Base-by-base conservation (phyloP, 2,888 invertebrate species). In the Erebia aethiops region DNA sequence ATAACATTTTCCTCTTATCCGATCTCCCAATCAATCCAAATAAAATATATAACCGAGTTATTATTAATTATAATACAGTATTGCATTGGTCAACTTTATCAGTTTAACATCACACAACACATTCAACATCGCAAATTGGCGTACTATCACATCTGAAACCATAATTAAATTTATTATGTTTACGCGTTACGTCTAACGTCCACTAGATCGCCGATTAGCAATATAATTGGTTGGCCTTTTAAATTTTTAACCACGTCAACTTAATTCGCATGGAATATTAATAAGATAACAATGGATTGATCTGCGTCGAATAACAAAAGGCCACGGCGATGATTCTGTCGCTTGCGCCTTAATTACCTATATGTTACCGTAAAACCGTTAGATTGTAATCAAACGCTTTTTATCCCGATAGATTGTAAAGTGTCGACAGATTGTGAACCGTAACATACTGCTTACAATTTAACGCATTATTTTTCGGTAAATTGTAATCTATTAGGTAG, bases 91-190 rank as follows among this genome's bases (percentile, higher is more conserved):
- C 49, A 46, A n/a, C n/a, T n/a, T n/a, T n/a, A n/a, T n/a, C n/a
- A 62, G 41, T 61, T 11, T 14, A 21, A 49, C 18, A 61, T 61
- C 61, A 62, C 62, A 62, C 49, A 62, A 61, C 21, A 43, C 43
- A 10, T 18, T 46, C 5, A 43, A 21, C 21, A 62, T 49, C 21
- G 49, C 49, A 49, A 61, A 61, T 46, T 61, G 61, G 46, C 61
- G 60, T 61, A 62, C 18, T 49, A 49, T 61, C 49, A 62, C 49
- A 62, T 49, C 62, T 62, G 14, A 46, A 18, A 61, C 43, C 16
- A 61, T 16, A 16, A 16, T 46, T 46, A 46, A n/a, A n/a, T n/a
- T 46, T 11, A 46, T 46, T 46, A 46, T 46, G 11, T 46, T 46
- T 11, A 46, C 46, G 13, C 46, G n/a, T 51, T 51, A 51, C 7